These are phyloP conservation scores for Stictocephala bisonia DNA, from an alignment of 2,888 invertebrate genomes.

Conservation along the genomic window DNA sequence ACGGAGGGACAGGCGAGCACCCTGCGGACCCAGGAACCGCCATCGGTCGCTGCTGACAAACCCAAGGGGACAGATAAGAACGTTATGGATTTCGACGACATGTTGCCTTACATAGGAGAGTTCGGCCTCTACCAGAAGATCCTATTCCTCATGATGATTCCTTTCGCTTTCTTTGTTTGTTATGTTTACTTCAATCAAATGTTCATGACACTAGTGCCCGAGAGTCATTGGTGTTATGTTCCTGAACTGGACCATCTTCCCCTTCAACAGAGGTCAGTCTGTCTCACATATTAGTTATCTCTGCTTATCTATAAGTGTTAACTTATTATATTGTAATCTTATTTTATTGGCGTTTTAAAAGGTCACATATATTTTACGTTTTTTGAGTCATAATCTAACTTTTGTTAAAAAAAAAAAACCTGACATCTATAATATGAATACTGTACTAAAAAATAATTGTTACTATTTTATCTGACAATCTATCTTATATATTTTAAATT, in stretches of 20 bases:
- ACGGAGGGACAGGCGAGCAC: neutral
- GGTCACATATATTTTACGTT: too few relatives aligned
- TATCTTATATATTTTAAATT: too few relatives aligned
- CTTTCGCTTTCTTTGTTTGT: slow-evolving; percentile 88
- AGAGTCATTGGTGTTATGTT: slow-evolving; percentile 85
- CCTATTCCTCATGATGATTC: slow-evolving; percentile 85
- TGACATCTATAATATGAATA: too few relatives aligned
- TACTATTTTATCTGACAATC: too few relatives aligned
- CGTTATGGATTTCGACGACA: slow-evolving; percentile 79
- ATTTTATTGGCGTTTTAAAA: too few relatives aligned
- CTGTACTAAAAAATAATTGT: too few relatives aligned
- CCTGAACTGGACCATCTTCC: slow-evolving; percentile 75
- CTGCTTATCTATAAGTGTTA: too few relatives aligned
- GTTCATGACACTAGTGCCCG: slow-evolving; percentile 84
- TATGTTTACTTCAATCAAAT: slow-evolving; percentile 92
- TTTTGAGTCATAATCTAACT: too few relatives aligned
- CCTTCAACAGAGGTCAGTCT: slow-evolving; percentile 74
- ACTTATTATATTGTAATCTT: too few relatives aligned
- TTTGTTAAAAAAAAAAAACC: too few relatives aligned
- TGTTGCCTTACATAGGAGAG: slow-evolving; percentile 85
- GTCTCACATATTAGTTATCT: too few relatives aligned
- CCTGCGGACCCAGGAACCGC: neutral
- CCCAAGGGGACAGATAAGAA: slow-evolving; percentile 43
- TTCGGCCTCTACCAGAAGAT: slow-evolving; percentile 88
- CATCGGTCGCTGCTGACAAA: neutral